Evolutionary conservation across 2,888 invertebrate genomes (phyloP), one percentile per base, ranked within the genome.

Genomic region (Drosophila austrosaltans): DNA sequence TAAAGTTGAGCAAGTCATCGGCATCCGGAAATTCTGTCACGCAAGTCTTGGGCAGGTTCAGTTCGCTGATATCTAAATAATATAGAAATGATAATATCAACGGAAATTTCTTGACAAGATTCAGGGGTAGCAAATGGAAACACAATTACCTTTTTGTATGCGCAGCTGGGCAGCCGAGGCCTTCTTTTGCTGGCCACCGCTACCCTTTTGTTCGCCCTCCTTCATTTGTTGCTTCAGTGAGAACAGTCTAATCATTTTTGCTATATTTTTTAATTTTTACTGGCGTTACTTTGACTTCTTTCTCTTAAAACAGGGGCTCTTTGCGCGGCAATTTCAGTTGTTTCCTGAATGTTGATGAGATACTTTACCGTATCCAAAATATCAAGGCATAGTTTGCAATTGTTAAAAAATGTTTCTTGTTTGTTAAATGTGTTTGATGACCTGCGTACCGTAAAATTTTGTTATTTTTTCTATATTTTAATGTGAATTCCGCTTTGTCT

Each of bases 211-310:
- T 93, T 97, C 97, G 91, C 97, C 98, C 95, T 98, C 98, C 94
- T 98, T 98, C 94, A 98, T 98, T 94, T 98, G 98, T 94, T 99
- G 98, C 94, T 99, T 99, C 92, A 99, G 94, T 85, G 98, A 98
- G 95, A 99, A 99, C 93, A 99, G 95, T 95, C 98, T 98, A 93
- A 99, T 98, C 99, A 99, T 99, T 68, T 72, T 89, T 90, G 64
- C 59, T 73, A 59, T 65, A 71, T 76, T 48, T 22, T 48, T 25
- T 48, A 48, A 48, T 48, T 72, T 67, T 44, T 65, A 67, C 42
- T 74, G 69, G 63, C 59, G 61, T 67, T 67, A 62, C 53, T 42
- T 66, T 53, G 25, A 42, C 44, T 63, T 66, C 66, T 40, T 71
- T 64, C 67, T 66, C 73, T 65, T 61, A 76, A 67, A 63, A 60